These are phyloP conservation scores for Panthera tigris DNA, from an alignment of 2,113 vertebrate species.

Conservation along the genomic window DNA sequence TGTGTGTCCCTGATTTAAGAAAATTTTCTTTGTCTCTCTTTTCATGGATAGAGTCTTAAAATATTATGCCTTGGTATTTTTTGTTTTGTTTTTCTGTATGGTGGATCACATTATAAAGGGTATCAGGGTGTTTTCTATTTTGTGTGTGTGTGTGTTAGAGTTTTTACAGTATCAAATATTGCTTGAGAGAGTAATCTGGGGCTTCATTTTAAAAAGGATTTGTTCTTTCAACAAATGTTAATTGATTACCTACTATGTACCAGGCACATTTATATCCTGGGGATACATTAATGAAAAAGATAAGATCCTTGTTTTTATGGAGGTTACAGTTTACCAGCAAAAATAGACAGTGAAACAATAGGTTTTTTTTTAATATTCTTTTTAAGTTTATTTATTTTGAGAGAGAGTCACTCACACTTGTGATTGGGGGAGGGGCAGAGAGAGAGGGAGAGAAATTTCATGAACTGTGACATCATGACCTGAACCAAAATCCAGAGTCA, in stretches of 20 bases:
- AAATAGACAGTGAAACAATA: not conserved
- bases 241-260: not conserved
- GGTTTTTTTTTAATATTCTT: not conserved
- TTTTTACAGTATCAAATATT: constrained; percentile 17
- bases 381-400: no score
- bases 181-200: not conserved
- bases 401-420: no score
- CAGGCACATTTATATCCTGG: not conserved
- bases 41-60: not conserved
- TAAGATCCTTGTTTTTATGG: not conserved
- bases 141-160: not conserved
- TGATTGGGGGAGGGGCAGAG: no score
- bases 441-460: no score
- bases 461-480: no score
- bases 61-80: not conserved
- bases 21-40: no score
- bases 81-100: not conserved
- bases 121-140: not conserved
- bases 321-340: not conserved
- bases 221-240: constrained; percentile 10
- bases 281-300: not conserved
- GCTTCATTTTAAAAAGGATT: not conserved
- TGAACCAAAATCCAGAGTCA: no score
- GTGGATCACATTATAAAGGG: not conserved
- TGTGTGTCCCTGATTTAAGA: not conserved